Evolutionary conservation across 2,113 vertebrate species (phyloP).

Genomic region (Pelecanus crispus): DNA sequence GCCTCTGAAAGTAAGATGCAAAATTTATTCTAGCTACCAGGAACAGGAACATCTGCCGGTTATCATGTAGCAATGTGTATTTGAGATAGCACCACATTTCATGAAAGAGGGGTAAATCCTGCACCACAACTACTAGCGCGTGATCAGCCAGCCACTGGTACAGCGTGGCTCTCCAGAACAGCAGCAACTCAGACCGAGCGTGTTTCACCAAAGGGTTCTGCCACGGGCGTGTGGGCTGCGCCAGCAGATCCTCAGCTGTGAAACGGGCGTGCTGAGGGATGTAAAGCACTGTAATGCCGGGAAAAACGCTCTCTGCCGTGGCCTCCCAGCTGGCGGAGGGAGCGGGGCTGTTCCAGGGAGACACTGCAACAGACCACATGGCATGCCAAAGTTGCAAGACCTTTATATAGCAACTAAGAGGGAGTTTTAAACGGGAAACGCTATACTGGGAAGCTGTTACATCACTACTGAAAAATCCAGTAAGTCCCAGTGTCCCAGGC

Average conservation of each 20-base stretch:
- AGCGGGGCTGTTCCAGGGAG: background rate
- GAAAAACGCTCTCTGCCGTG: background rate
- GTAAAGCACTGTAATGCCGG: fast-evolving
- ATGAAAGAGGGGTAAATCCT: background rate
- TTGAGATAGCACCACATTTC: background rate
- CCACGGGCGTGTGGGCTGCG: background rate
- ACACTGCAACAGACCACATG: background rate
- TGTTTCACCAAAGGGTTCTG: background rate
- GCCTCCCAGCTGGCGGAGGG: background rate
- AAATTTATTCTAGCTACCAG: slow-evolving; percentile 34
- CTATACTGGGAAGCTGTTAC: background rate
- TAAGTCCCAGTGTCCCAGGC: background rate
- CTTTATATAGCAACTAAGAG: background rate
- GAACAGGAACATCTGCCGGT: background rate
- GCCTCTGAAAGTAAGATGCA: slow-evolving; percentile 79
- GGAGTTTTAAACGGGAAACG: background rate
- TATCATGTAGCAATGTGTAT: background rate
- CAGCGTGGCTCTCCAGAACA: background rate
- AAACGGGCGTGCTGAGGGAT: fast-evolving
- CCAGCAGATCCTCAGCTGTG: background rate
- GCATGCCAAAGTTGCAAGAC: background rate
- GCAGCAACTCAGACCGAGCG: background rate
- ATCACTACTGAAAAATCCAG: background rate
- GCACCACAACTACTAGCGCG: background rate
- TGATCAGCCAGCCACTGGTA: background rate